A percentile compares a stretch with the other conserved stretches of the same genome.
Evolutionary conservation across 2,888 invertebrate species (phyloP).

Genomic region (Epinotia demarniana): DNA sequence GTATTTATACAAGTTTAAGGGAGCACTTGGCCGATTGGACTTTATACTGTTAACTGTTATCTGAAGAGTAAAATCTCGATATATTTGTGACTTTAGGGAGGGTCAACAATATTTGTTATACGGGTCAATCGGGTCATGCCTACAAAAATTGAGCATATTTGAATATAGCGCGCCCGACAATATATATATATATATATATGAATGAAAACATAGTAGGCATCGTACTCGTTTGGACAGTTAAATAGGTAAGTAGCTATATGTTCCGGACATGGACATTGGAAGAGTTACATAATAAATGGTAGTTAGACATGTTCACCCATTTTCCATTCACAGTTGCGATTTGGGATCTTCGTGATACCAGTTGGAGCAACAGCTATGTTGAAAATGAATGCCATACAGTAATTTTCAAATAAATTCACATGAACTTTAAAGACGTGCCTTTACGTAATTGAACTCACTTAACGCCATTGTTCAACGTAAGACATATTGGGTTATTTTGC

Average conservation of each 20-base stretch:
- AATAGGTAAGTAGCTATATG: too few species aligned
- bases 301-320: background rate
- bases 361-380: conserved; percentile 16
- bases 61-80: too few species aligned
- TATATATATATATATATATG: too few species aligned
- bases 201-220: too few species aligned
- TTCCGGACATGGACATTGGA: background rate
- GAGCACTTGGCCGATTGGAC: conserved; percentile 12
- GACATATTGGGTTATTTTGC: conserved; percentile 45
- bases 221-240: too few species aligned
- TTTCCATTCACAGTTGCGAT: background rate
- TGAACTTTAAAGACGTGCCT: conserved; percentile 45
- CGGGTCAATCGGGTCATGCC: background rate
- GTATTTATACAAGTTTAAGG: conserved; percentile 43
- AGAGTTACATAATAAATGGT: background rate
- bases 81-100: too few species aligned
- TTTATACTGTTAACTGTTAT: background rate
- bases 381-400: conserved; percentile 37
- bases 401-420: conserved; percentile 45
- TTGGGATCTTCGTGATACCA: background rate
- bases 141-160: background rate
- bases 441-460: conserved; percentile 44
- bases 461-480: conserved; percentile 44
- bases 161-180: background rate
- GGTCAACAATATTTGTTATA: background rate